phyloP scores from a whole-genome alignment of 2,113 vertebrate species.

The Antechinus stuartii region DNA sequence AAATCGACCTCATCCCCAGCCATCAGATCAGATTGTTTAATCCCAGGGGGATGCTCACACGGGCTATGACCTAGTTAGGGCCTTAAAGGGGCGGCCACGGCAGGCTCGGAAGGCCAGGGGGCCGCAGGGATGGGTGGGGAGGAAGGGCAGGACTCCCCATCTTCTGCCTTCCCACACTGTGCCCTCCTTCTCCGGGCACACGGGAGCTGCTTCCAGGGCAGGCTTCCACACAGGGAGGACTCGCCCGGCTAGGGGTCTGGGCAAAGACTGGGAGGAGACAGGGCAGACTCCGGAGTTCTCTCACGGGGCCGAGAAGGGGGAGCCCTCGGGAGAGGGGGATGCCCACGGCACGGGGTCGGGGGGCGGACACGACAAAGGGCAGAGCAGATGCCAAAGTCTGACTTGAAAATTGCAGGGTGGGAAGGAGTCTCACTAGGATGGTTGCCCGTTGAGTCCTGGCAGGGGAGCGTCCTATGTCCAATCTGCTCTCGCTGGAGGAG shows the following conservation, averaged over 20 bases:
- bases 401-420: not conserved
- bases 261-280: not conserved
- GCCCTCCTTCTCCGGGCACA: no score
- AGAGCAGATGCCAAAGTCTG: not conserved
- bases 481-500: no score
- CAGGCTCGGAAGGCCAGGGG: slow-evolving; percentile 51
- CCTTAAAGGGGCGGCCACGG: slow-evolving; percentile 77
- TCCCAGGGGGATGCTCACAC: slow-evolving; percentile 73
- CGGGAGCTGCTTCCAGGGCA: no score
- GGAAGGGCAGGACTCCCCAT: slow-evolving; percentile 1
- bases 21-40: slow-evolving; percentile 81
- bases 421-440: no score
- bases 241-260: no score
- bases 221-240: not conserved
- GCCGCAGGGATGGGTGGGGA: slow-evolving; percentile 41
- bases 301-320: no score
- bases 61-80: slow-evolving; percentile 77
- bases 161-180: not conserved
- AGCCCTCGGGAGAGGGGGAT: no score
- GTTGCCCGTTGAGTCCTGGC: not conserved
- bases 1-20: slow-evolving; percentile 80
- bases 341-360: not conserved
- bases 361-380: not conserved
- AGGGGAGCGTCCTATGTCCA: not conserved
- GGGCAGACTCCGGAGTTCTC: not conserved